These are phyloP conservation scores for Radopholus similis DNA, from an alignment of 1,140 invertebrate species.

Conservation along the genomic window DNA sequence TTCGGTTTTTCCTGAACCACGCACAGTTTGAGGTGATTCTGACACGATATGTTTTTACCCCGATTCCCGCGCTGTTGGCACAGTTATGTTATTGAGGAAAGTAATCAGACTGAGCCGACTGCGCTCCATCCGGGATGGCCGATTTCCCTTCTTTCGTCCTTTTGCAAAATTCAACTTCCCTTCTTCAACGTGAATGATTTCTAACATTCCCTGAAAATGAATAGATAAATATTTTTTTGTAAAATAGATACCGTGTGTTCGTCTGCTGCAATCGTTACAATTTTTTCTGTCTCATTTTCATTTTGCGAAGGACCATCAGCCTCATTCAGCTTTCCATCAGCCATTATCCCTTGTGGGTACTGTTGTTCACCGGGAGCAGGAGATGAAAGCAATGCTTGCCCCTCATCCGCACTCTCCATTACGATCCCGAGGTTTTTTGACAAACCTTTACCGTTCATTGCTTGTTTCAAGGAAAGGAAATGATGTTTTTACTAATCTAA, in stretches of 20 bases:
- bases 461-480: no score
- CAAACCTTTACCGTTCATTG: no score
- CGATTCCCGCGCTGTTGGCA: neutral
- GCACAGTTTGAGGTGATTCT: neutral
- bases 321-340: neutral
- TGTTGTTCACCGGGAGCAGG: neutral
- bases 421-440: conserved; percentile 26
- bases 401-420: conserved; percentile 12
- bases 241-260: neutral
- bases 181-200: neutral
- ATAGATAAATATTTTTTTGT: neutral
- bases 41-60: neutral
- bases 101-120: conserved; percentile 9
- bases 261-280: neutral
- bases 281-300: neutral
- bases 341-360: neutral
- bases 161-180: neutral
- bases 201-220: neutral
- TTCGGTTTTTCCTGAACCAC: no score
- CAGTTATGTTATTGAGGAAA: conserved; percentile 22
- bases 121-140: neutral
- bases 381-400: neutral
- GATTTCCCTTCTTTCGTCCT: neutral
- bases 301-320: neutral
- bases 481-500: no score